A percentile compares a stretch with the other conserved stretches of the same genome.
Conservation (phyloP, 2,797 vertebrate genomes). For the Megalops cyprinoides region DNA sequence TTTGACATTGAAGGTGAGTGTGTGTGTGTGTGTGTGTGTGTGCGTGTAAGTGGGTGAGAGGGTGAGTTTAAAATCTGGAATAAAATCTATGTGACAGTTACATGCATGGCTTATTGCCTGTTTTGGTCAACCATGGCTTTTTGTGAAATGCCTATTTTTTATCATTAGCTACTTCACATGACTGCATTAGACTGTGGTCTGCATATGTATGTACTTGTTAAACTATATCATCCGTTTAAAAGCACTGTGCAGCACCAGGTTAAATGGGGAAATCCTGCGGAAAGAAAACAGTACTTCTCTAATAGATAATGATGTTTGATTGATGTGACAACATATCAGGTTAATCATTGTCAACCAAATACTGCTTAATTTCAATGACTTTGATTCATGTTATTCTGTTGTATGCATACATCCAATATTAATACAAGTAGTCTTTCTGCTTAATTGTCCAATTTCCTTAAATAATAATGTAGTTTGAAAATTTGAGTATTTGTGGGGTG, state of each 20-base stretch:
- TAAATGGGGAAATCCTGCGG: background rate
- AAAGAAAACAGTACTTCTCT: background rate
- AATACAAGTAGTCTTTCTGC: background rate
- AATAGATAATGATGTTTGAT: background rate
- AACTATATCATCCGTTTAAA: background rate
- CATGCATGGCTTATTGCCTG: no score
- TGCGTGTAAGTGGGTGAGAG: no score
- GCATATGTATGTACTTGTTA: background rate
- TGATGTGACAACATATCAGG: background rate
- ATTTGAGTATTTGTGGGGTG: no score
- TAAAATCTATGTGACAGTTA: no score
- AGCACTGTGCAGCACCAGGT: background rate
- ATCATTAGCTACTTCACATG: background rate
- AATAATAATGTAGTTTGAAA: no score
- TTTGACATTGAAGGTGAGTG: constrained; percentile 50
- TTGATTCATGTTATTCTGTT: no score
- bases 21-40: background rate
- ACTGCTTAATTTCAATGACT: no score
- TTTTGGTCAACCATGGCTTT: background rate
- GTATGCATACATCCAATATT: no score
- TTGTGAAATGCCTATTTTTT: background rate
- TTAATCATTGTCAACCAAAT: background rate
- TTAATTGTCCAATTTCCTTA: background rate
- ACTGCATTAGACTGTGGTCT: background rate
- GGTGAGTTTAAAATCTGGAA: no score